These are phyloP conservation scores for Autographa pulchrina DNA, from an alignment of 2,888 invertebrate genomes.

Conservation along the genomic window DNA sequence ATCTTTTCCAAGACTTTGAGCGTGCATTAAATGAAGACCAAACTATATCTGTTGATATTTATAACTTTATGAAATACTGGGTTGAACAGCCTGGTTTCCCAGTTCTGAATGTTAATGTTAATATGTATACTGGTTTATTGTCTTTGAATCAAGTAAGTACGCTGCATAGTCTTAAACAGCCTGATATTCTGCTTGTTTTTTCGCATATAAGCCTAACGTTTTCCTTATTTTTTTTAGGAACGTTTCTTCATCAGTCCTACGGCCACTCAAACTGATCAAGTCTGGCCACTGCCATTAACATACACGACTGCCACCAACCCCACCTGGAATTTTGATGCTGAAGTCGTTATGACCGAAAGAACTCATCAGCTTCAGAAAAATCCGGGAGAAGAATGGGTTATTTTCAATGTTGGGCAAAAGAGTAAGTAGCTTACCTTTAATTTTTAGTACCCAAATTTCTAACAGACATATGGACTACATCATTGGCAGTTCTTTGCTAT, in stretches of 20 bases:
- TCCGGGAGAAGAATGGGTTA: slow-evolving; percentile 87
- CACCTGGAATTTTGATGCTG: slow-evolving; percentile 73
- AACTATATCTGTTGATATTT: slow-evolving; percentile 61
- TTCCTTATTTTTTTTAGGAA: slow-evolving; percentile 66
- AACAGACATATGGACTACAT: too few species aligned
- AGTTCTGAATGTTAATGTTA: slow-evolving; percentile 84
- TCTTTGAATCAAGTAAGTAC: slow-evolving; percentile 74
- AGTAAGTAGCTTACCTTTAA: slow-evolving; percentile 81
- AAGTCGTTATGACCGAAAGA: slow-evolving; percentile 68
- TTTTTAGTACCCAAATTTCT: too few species aligned
- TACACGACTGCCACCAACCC: slow-evolving; percentile 79
- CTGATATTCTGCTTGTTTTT: not conserved
- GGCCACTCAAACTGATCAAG: slow-evolving; percentile 67
- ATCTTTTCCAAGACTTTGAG: slow-evolving; percentile 75
- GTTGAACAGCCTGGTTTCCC: slow-evolving; percentile 90
- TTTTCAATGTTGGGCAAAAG: slow-evolving; percentile 90
- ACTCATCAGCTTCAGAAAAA: slow-evolving; percentile 64
- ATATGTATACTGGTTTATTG: slow-evolving; percentile 74
- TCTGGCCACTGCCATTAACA: slow-evolving; percentile 84
- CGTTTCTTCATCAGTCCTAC: slow-evolving; percentile 78
- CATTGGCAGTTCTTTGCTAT: too few species aligned
- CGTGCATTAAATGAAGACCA: slow-evolving; percentile 72
- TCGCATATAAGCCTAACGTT: not conserved
- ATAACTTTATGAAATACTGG: slow-evolving; percentile 85
- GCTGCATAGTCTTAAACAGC: not conserved